phyloP scores from a whole-genome alignment of 2,113 vertebrate genomes.

The Dasypus novemcinctus region DNA sequence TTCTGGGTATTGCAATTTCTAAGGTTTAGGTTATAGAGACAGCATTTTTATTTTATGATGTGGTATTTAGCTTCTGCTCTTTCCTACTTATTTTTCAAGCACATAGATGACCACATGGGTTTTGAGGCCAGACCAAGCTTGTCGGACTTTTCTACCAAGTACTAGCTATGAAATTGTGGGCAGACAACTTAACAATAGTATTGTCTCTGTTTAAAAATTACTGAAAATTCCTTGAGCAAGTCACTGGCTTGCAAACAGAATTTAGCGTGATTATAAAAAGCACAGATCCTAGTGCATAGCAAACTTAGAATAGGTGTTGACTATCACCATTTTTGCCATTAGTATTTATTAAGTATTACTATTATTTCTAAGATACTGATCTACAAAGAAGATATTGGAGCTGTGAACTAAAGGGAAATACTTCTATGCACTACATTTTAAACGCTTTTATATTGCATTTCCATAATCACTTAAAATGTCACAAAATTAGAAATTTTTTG shows the following conservation, averaged over 20 bases:
- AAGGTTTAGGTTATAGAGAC: neutral
- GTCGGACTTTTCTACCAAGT: neutral
- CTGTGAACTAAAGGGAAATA: neutral
- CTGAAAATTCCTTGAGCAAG: neutral
- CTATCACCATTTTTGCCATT: neutral
- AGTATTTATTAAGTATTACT: neutral
- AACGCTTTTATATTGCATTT: neutral
- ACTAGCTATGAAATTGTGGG: neutral
- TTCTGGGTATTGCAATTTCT: neutral
- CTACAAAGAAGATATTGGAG: neutral
- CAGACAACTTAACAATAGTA: neutral
- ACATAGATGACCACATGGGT: neutral
- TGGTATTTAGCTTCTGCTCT: neutral
- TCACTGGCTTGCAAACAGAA: neutral
- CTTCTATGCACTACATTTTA: constrained; percentile 1
- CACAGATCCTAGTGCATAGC: neutral
- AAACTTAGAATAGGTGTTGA: neutral
- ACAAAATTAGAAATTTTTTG: neutral
- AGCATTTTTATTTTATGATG: neutral
- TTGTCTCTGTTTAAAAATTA: neutral
- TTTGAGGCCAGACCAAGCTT: neutral
- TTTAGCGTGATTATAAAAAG: neutral
- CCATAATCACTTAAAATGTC: neutral
- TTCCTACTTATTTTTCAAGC: neutral
- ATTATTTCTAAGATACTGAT: neutral